phyloP scores from a whole-genome alignment of 2,797 vertebrate species.

The Aeoliscus strigatus region DNA sequence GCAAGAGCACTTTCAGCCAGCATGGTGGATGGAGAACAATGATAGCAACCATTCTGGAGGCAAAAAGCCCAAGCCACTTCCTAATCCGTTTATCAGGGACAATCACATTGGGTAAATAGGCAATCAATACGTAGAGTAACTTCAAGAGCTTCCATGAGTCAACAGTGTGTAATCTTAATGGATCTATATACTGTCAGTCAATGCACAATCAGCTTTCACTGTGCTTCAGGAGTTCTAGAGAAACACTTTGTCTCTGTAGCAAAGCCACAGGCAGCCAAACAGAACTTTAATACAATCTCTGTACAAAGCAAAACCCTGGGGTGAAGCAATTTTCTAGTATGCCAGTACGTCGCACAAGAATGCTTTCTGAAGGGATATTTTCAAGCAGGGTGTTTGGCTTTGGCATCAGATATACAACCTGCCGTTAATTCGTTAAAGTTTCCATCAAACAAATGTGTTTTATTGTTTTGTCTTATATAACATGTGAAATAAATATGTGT shows the following conservation, averaged over 20 bases:
- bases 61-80: constrained; percentile 31
- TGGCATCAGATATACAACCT: no score
- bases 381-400: no score
- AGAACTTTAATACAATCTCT: no score
- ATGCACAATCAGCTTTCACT: constrained; percentile 34
- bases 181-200: constrained; percentile 38
- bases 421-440: no score
- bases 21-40: no score
- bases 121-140: constrained; percentile 49
- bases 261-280: constrained; percentile 13
- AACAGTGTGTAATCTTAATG: constrained; percentile 47
- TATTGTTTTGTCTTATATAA: no score
- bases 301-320: no score
- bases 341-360: no score
- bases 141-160: constrained; percentile 50
- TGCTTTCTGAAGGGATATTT: no score
- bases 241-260: constrained; percentile 2
- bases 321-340: no score
- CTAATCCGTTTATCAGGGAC: constrained; percentile 55
- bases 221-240: constrained; percentile 12
- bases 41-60: constrained; percentile 35
- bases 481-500: no score
- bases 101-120: constrained; percentile 33
- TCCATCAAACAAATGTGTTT: no score
- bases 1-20: constrained; percentile 27